Evolutionary conservation across 2,888 invertebrate genomes (phyloP), one percentile per base, ranked within the genome.

Genomic region (Meiosimyza decipiens): DNA sequence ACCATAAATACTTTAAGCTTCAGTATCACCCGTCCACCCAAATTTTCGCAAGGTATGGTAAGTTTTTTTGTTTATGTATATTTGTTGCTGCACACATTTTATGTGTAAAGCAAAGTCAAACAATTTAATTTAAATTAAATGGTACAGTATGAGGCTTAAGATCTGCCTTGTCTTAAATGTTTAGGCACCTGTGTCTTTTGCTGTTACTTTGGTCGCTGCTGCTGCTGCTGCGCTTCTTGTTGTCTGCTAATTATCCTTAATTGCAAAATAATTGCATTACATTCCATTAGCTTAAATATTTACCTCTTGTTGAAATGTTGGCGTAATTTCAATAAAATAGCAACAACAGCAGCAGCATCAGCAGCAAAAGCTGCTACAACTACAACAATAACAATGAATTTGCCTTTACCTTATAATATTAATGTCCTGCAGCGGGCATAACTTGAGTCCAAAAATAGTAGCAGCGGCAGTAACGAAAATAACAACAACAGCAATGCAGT

Each of bases 251-350:
- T 57, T 67, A 67, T 57, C 13, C 57, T 57, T 67, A 67, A 57
- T 67, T 67, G 57, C 47, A 67, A 57, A 57, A 57, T 67, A 67
- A 67, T 67, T 67, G 67, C 67, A 67, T 57, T 67, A 57, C 55
- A 55, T 67, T 49, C 18, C 47, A 54, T 54, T 54, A 66, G 66
- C 40, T 66, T 54, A 63, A 63, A 63, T 63, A 49, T n/a, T 63
- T 40, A 63, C 49, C 33, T 33, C 59, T 28, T 51, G 51, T 15
- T 40, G 22, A 51, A 63, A 63, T 63, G 51, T 51, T 13, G 6
- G 50, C 28, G 50, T 16, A 64, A 15, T 11, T 33, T 40, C 40
- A 6, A 40, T 40, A 40, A n/a, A 15, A 6, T 13, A 16, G 51
- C 51, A 16, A 13, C 64, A 64, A 16, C n/a, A 62, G 16, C 62